A percentile compares a stretch with the other conserved stretches of the same genome.
These are phyloP conservation scores for Ornithoptera alexandrae DNA, from an alignment of 2,888 invertebrate species.

Conservation along the genomic window DNA sequence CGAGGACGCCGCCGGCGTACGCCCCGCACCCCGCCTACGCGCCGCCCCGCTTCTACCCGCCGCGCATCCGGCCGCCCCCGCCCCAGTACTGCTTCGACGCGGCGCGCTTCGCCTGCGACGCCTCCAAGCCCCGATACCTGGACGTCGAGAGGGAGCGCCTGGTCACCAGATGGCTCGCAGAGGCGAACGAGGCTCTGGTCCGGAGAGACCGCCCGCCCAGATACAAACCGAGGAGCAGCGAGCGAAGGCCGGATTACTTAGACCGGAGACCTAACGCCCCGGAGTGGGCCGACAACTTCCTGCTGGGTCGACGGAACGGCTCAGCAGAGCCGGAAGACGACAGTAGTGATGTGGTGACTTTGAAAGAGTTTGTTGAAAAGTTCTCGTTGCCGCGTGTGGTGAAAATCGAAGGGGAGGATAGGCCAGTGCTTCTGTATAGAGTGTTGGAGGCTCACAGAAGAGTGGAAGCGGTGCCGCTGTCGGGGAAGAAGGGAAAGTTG, in stretches of 20 bases:
- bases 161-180: slow-evolving; percentile 75
- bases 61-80: slow-evolving; percentile 70
- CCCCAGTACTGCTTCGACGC: slow-evolving; percentile 78
- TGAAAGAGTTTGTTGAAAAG: slow-evolving; percentile 81
- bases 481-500: slow-evolving; percentile 78
- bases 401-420: slow-evolving; percentile 76
- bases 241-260: slow-evolving; percentile 70
- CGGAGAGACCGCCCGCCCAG: slow-evolving; percentile 69
- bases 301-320: slow-evolving; percentile 64
- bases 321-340: slow-evolving; percentile 73
- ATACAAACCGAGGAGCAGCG: slow-evolving; percentile 73
- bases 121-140: slow-evolving; percentile 71
- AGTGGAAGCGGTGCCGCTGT: slow-evolving; percentile 81
- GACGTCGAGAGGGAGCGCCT: slow-evolving; percentile 73
- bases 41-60: slow-evolving; percentile 72
- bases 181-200: slow-evolving; percentile 74
- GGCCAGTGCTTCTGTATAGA: slow-evolving; percentile 82
- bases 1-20: slow-evolving; percentile 76
- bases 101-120: slow-evolving; percentile 75
- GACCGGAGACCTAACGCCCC: slow-evolving; percentile 63
- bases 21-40: slow-evolving; percentile 70
- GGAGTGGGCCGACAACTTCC: slow-evolving; percentile 73
- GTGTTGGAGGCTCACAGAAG: slow-evolving; percentile 82
- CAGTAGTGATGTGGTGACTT: slow-evolving; percentile 69
- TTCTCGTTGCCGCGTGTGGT: slow-evolving; percentile 82